Conservation (phyloP, 1,140 invertebrate genomes). For the Bombus sibiricus region DNA sequence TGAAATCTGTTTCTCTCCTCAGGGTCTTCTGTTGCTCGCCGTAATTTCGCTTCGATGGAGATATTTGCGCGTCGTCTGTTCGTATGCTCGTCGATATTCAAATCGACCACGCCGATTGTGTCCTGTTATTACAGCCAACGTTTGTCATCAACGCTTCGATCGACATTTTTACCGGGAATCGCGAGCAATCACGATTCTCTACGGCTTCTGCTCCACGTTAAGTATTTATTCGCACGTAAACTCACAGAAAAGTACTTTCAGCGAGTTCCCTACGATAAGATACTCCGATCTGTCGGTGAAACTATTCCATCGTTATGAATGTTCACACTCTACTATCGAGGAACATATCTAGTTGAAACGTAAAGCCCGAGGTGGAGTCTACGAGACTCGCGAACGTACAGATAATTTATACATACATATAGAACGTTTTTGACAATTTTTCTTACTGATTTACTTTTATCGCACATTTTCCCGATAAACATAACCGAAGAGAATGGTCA, state of each 20-base stretch:
- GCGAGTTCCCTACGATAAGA: neutral
- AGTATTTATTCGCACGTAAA: neutral
- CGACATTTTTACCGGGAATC: neutral
- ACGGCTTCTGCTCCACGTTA: neutral
- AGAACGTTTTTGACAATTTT: no score
- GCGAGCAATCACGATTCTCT: neutral
- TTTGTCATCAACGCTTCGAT: neutral
- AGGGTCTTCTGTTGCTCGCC: conserved; percentile 24
- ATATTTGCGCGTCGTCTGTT: conserved; percentile 17
- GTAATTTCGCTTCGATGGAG: conserved; percentile 28
- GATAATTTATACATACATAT: no score
- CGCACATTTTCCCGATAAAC: no score
- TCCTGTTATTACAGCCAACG: neutral
- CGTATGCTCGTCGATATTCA: conserved; percentile 21
- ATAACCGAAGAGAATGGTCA: no score
- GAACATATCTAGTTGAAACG: no score
- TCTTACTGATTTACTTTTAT: no score
- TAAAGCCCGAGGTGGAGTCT: no score
- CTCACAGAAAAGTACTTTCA: neutral
- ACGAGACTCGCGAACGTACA: no score
- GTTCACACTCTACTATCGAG: no score
- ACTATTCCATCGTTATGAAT: no score
- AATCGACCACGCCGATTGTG: conserved; percentile 3
- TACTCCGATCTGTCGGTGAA: no score
- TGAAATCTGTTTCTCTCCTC: neutral